Evolutionary conservation across 2,113 vertebrate genomes (phyloP), one percentile per base, ranked within the genome.

Genomic region (Sardina pilchardus): DNA sequence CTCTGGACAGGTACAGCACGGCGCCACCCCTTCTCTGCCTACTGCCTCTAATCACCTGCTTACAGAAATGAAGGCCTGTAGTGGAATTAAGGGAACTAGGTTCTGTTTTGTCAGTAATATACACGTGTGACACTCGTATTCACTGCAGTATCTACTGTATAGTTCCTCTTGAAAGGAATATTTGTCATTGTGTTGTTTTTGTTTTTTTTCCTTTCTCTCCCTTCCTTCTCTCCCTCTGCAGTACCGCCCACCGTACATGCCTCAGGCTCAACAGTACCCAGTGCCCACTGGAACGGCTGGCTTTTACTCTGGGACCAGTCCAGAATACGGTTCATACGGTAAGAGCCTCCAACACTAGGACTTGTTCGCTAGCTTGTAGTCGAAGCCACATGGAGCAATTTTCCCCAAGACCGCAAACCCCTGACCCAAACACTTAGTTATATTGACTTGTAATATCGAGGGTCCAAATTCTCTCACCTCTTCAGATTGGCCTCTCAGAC

Each of bases 291-390:
- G 97, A 6, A 96, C 97, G 82, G 94, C 97, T 83, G 91, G 96
- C 90, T 99, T 97, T 95, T 99, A 97, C 89, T 93, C 96, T 21
- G 97, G 97, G 95, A 96, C 97, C 86, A 98, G 95, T 94, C 96
- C 97, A 86, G 98, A 99, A 84, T 98, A 96, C 83, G 90, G 96
- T 88, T 92, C 96, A 91, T 99, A 97, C 91, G 98, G 98, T 99
- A 97, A 96, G 95, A 63, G 83, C 50, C 88, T 88, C 67, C 87
- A 10, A 78, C 84, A 47, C 67, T 16, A 56, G 2, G 53, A 4
- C 0, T 56, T 24, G 17, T 24, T 19, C 5, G 53, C 53, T 17
- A 56, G 24, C 17, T 59, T 24, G 21, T 19, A 19, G 19, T 19
- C 19, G 6, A 3, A 59, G 6, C 6, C 53, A 59, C 19, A 24